Percentiles rank a stretch among this genome's conserved stretches.
These are phyloP conservation scores for Manis crassicaudata DNA, from an alignment of 2,797 vertebrate genomes.

Conservation along the genomic window DNA sequence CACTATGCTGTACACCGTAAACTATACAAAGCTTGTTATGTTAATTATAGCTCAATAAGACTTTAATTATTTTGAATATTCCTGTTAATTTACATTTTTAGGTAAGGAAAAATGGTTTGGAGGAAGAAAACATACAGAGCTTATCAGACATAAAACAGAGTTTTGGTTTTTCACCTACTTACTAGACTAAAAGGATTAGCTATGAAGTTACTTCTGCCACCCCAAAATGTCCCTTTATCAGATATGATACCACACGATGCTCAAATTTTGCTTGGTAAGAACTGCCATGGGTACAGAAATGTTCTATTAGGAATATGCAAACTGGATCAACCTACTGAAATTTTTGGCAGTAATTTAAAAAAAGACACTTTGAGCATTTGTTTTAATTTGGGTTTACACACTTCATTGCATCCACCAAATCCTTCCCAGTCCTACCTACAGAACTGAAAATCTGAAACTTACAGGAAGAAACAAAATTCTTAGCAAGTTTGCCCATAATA, in stretches of 20 bases:
- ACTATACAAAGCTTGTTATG: not conserved
- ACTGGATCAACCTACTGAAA: not conserved
- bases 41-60: not conserved
- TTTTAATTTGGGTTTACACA: not conserved
- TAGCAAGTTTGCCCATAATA: not conserved
- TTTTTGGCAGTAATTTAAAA: conserved; percentile 2
- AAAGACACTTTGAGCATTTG: not conserved
- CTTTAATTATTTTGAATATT: conserved; percentile 15
- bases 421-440: not conserved
- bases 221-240: not conserved
- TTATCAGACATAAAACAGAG: not conserved
- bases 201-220: not conserved
- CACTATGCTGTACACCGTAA: not conserved
- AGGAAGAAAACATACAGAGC: not conserved
- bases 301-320: not conserved
- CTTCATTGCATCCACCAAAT: not conserved
- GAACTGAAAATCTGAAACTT: not conserved
- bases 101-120: not conserved
- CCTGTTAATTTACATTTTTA: not conserved
- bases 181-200: conserved; percentile 9
- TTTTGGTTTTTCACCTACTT: not conserved
- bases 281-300: not conserved
- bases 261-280: not conserved
- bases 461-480: conserved; percentile 40
- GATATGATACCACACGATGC: not conserved